Base-by-base conservation (phyloP, 2,888 invertebrate genomes). In the Leptinotarsa peninsularis region DNA sequence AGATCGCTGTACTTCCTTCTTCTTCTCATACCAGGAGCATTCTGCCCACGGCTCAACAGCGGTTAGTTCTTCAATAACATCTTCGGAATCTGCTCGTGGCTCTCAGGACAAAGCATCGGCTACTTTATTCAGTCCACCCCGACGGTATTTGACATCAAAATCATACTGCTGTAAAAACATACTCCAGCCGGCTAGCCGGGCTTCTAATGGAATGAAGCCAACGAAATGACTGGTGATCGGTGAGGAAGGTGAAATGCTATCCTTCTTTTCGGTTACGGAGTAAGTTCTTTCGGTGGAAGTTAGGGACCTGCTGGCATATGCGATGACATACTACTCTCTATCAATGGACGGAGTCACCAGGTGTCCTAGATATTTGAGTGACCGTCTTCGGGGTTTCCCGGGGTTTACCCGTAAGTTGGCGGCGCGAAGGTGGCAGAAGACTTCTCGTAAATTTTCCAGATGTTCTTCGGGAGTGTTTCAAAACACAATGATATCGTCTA, bases 201-300 rank as follows among this genome's bases (percentile, higher is more conserved):
- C 73, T 17, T 18, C 72, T 88, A 3, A 88, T 49, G 0, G 81
- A 80, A 76, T 87, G 76, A 5, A 90, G 76, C 88, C 88, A 90
- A 84, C 88, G 87, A 49, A 90, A 80, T 0, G 89, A 87, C 75
- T 88, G 86, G 69, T 89, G 90, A 72, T 90, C 90, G 0, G 88
- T 89, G 4, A 84, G 75, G 0, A 89, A 80, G 0, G 77, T 78
- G 33, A 88, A 86, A 0, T 80, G 77, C 73, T 87, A 90, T 0
- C 84, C 85, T 56, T 69, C 56, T 56, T 56, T 56, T 56, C 56
- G 18, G 56, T 56, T 18, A 10, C 56, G n/a, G 18, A 56, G 21
- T 56, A 10, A 18, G n/a, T 50, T 56, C 72, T 50, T 73, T 83
- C 82, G 5, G 82, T 71, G 49, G 72, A 7, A 3, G 77, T 81